These are phyloP conservation scores for Alcedo quadribrachys DNA, from an alignment of 2,797 vertebrate species.

Conservation along the genomic window DNA sequence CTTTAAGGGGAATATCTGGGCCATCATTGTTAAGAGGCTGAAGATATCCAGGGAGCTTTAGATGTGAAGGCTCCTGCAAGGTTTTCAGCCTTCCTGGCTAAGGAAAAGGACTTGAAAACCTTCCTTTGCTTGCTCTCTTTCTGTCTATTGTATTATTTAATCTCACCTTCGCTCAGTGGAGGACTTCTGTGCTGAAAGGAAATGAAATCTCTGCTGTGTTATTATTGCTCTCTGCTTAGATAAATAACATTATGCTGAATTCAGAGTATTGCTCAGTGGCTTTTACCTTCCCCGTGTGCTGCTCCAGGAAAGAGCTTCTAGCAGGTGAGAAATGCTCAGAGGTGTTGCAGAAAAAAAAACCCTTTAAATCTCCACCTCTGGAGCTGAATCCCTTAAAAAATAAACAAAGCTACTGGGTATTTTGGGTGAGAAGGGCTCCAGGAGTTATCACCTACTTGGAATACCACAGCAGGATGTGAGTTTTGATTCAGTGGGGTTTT, in stretches of 20 bases:
- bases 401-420: background rate
- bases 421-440: background rate
- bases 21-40: background rate
- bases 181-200: slow-evolving; percentile 31
- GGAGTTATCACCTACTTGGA: background rate
- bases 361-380: background rate
- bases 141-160: slow-evolving; percentile 23
- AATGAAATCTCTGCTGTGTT: slow-evolving; percentile 42
- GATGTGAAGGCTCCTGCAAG: background rate
- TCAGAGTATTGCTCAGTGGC: background rate
- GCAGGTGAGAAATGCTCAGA: background rate
- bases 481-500: background rate
- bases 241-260: background rate
- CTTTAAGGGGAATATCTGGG: background rate
- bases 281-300: background rate
- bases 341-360: background rate
- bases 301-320: background rate
- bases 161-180: background rate
- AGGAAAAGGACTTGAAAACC: background rate
- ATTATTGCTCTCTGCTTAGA: slow-evolving; percentile 17
- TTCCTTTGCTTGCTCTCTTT: background rate
- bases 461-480: background rate
- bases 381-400: background rate
- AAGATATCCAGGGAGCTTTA: background rate
- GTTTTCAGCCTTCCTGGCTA: background rate